Percentiles rank a stretch among this genome's conserved stretches.
phyloP scores from a whole-genome alignment of 2,888 invertebrate genomes.

The Acronicta psi region DNA sequence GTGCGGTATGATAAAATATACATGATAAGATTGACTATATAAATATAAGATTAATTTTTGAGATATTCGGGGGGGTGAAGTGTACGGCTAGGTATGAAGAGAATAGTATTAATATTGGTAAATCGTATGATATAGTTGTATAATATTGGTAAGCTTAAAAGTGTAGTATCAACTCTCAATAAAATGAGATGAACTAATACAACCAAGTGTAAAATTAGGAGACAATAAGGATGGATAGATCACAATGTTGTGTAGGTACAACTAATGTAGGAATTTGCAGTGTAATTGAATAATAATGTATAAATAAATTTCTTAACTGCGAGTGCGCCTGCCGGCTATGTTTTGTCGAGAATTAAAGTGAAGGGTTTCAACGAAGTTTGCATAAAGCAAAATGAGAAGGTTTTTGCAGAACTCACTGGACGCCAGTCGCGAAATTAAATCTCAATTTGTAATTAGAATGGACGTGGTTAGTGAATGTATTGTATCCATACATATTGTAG shows the following conservation, averaged over 20 bases:
- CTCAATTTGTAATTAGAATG: conserved; percentile 8
- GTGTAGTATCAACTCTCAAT: conserved; percentile 2
- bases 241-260: conserved; percentile 22
- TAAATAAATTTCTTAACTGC: background rate
- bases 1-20: background rate
- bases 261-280: conserved; percentile 2
- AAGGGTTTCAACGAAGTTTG: too few relatives aligned
- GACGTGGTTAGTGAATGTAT: conserved; percentile 18
- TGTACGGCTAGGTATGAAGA: background rate
- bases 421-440: background rate
- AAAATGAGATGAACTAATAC: conserved; percentile 7
- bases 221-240: background rate
- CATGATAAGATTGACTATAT: conserved; percentile 30
- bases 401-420: too few relatives aligned
- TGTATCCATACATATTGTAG: conserved; percentile 18
- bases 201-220: conserved; percentile 16
- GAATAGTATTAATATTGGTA: conserved; percentile 18
- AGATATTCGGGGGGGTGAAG: conserved; percentile 12
- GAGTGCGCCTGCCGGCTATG: background rate
- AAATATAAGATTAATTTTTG: conserved; percentile 17
- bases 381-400: too few relatives aligned
- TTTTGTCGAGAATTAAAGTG: too few relatives aligned
- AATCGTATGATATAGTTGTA: conserved; percentile 6
- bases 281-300: background rate
- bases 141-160: conserved; percentile 21